phyloP scores from a whole-genome alignment of 2,113 vertebrate species.

The Ariopsis seemanni region DNA sequence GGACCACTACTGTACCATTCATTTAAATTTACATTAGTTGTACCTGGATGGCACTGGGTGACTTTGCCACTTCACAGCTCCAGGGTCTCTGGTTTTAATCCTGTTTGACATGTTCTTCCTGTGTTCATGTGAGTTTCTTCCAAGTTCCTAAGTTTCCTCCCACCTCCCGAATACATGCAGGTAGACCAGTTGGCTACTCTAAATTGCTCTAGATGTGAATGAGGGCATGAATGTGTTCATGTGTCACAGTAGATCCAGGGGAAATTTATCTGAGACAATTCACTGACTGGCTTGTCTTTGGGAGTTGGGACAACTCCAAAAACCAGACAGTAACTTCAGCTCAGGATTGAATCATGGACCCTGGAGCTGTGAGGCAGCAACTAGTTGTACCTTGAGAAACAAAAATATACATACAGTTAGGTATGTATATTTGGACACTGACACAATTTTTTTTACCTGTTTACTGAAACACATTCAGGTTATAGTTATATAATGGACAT shows the following conservation, averaged over 20 bases:
- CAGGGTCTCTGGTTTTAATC: background rate
- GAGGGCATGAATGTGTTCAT: background rate
- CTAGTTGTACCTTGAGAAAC: background rate
- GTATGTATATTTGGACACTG: no score
- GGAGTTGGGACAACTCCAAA: background rate
- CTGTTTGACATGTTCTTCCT: background rate
- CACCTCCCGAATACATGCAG: background rate
- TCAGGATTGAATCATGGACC: background rate
- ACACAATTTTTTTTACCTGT: no score
- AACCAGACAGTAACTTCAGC: background rate
- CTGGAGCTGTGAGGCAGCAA: background rate
- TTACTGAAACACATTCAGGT: no score
- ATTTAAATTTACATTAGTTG: background rate
- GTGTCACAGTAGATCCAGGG: background rate
- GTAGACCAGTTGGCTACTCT: background rate
- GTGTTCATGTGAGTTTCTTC: background rate
- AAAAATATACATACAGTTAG: background rate
- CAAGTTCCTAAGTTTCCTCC: background rate
- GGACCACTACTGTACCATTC: background rate
- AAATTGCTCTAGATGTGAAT: background rate
- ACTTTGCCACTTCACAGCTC: background rate
- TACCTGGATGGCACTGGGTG: background rate
- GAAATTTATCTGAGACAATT: background rate
- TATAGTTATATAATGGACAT: no score
- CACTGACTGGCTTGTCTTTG: background rate